Evolutionary conservation across 2,113 vertebrate genomes (phyloP).

Genomic region (Pteruthius melanotis): DNA sequence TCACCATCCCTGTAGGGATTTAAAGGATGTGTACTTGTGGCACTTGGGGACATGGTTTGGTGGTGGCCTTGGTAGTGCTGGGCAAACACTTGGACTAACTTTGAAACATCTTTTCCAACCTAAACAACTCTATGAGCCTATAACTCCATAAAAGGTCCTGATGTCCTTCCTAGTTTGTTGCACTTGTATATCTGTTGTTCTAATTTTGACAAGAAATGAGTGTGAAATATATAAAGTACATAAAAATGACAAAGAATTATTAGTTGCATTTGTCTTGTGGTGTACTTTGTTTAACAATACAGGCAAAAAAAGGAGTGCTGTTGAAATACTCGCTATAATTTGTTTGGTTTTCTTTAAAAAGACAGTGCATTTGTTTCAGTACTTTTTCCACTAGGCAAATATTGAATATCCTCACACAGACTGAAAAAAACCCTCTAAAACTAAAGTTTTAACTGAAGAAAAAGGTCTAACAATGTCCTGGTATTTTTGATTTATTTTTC

Average conservation of each 20-base stretch:
- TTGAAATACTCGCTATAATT: not conserved
- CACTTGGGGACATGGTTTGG: not conserved
- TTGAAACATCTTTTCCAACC: not conserved
- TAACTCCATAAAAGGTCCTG: not conserved
- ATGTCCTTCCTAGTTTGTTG: not conserved
- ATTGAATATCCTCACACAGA: not conserved
- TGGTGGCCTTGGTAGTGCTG: not conserved
- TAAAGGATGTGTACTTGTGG: not conserved
- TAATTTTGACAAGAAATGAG: not conserved
- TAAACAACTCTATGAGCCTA: not conserved
- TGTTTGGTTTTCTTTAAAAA: not conserved
- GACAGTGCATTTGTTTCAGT: not conserved
- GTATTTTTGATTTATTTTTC: not conserved
- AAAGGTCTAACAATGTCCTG: not conserved
- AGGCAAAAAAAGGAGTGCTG: fast-evolving
- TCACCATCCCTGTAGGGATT: not conserved
- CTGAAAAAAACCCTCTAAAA: fast-evolving
- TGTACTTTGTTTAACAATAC: not conserved
- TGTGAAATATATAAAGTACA: not conserved
- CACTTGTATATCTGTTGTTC: not conserved
- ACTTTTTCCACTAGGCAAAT: not conserved
- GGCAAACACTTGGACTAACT: not conserved
- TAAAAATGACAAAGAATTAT: not conserved
- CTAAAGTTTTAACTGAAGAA: not conserved
- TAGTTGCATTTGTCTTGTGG: not conserved